Evolutionary conservation across 2,888 invertebrate species (phyloP).

Genomic region (Xylota segnis): DNA sequence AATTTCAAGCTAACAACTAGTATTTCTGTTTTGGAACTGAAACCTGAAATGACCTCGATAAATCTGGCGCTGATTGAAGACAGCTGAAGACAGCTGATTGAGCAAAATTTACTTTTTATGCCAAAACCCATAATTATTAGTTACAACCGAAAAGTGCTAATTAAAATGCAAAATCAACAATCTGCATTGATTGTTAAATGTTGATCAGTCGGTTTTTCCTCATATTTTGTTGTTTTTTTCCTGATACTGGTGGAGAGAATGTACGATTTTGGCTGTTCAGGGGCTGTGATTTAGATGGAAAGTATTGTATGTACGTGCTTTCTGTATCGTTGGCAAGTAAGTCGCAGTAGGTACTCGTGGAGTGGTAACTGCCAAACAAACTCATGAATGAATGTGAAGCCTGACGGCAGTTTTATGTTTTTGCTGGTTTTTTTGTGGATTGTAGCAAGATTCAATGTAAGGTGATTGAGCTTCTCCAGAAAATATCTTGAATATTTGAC

Average conservation of each 20-base stretch:
- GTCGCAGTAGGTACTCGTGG: conserved; percentile 3
- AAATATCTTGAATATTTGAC: too few species aligned
- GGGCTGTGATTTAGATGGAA: conserved; percentile 34
- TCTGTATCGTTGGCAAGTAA: conserved; percentile 17
- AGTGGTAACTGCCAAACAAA: background rate
- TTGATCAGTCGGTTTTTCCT: conserved; percentile 12
- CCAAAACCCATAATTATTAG: conserved; percentile 15
- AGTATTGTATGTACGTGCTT: conserved; percentile 53
- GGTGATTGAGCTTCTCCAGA: too few species aligned
- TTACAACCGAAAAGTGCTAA: conserved; percentile 24
- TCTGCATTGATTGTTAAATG: conserved; percentile 32
- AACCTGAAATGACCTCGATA: conserved; percentile 38
- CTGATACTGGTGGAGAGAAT: conserved; percentile 18
- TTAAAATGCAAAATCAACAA: conserved; percentile 23
- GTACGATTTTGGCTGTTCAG: conserved; percentile 25
- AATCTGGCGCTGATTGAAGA: conserved; percentile 11
- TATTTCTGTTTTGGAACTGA: conserved; percentile 3
- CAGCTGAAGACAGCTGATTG: conserved; percentile 48
- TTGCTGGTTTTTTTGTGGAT: background rate
- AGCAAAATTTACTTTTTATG: conserved; percentile 14
- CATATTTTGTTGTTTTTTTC: background rate
- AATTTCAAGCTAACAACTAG: background rate
- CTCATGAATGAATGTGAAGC: background rate
- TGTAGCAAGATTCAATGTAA: too few species aligned
- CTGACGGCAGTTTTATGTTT: background rate